Percentiles rank a stretch among this genome's conserved stretches.
These are phyloP conservation scores for Petrocephalus microphthalmus DNA, from an alignment of 2,113 vertebrate species.

Conservation along the genomic window DNA sequence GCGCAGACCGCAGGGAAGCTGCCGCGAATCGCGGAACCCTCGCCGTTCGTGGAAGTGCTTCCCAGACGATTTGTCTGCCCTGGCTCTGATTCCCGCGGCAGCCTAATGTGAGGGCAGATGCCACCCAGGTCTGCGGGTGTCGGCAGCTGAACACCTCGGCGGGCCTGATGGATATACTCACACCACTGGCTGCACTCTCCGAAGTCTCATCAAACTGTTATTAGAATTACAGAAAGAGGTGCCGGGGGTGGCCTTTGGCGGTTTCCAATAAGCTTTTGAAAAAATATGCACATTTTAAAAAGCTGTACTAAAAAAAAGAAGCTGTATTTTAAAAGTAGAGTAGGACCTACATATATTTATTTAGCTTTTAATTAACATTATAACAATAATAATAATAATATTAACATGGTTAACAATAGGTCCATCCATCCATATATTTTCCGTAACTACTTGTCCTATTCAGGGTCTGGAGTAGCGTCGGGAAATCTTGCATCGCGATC, in stretches of 20 bases:
- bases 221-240: neutral
- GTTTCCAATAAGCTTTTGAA: neutral
- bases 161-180: neutral
- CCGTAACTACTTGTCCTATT: too few species aligned
- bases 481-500: too few species aligned
- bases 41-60: neutral
- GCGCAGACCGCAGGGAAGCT: neutral
- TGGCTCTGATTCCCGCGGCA: neutral
- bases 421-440: too few species aligned
- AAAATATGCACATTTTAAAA: neutral
- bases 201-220: neutral
- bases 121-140: neutral
- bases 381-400: too few species aligned
- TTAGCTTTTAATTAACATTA: neutral
- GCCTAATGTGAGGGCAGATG: neutral
- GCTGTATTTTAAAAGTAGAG: too few species aligned
- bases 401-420: too few species aligned
- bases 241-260: neutral
- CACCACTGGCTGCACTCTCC: neutral
- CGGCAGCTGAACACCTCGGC: neutral
- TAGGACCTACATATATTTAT: neutral
- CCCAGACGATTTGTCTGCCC: neutral
- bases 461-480: too few species aligned
- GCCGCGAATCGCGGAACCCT: neutral
- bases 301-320: too few species aligned